phyloP scores from a whole-genome alignment of 2,113 vertebrate genomes.

The Poeciliopsis occidentalis region DNA sequence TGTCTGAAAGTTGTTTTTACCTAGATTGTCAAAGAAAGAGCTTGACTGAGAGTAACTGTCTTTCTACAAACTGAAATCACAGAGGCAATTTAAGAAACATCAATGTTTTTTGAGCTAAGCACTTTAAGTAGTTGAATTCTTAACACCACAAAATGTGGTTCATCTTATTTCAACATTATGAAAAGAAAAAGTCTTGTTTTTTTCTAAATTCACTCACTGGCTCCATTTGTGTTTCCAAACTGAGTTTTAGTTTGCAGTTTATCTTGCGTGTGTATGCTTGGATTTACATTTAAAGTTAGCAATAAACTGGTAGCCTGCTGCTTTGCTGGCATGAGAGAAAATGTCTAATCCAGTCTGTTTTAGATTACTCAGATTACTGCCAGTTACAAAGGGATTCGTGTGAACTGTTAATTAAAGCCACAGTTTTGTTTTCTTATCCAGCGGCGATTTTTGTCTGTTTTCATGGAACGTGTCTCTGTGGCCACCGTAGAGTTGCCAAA shows the following conservation, averaged over 20 bases:
- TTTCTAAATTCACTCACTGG: neutral
- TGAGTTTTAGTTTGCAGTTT: neutral
- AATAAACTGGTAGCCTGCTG: slow-evolving; percentile 21
- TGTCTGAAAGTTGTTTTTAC: neutral
- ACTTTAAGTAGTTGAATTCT: neutral
- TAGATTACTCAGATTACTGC: slow-evolving; percentile 56
- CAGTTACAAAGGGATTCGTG: slow-evolving; percentile 53
- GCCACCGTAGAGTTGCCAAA: slow-evolving; percentile 56
- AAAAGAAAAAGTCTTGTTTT: neutral
- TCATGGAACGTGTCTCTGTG: slow-evolving; percentile 64
- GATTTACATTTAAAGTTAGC: slow-evolving; percentile 7
- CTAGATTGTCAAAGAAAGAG: neutral
- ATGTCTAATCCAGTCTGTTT: slow-evolving; percentile 66
- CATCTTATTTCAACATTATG: neutral
- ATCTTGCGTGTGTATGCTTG: neutral
- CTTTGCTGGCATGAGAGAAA: slow-evolving; percentile 34
- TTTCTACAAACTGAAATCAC: too few relatives aligned
- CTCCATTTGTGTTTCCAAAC: neutral
- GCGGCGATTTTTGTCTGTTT: slow-evolving; percentile 53
- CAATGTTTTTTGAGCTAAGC: neutral
- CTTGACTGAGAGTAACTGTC: neutral
- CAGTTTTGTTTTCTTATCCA: slow-evolving; percentile 56
- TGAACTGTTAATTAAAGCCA: slow-evolving; percentile 65
- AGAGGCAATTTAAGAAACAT: neutral
- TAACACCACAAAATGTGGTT: neutral